Percentiles rank a stretch among this genome's conserved stretches.
phyloP scores from a whole-genome alignment of 2,113 vertebrate genomes.

The Aegotheles bennettii region DNA sequence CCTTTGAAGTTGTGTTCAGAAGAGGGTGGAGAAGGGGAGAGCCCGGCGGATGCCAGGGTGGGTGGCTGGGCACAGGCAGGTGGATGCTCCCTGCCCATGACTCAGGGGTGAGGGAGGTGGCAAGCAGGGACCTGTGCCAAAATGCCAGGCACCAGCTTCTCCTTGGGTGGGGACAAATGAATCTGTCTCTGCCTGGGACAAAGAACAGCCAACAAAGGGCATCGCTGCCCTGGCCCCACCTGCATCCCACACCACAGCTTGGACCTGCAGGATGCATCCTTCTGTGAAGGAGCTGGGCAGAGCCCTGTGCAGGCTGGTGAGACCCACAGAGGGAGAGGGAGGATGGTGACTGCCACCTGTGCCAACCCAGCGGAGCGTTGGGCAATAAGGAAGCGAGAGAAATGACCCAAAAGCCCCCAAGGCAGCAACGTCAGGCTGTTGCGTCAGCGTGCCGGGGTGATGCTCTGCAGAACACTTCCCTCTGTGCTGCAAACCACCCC shows the following conservation, averaged over 20 bases:
- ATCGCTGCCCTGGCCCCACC: rapidly evolving
- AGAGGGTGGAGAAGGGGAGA: not conserved
- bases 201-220: rapidly evolving
- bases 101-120: not conserved
- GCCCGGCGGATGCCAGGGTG: rapidly evolving
- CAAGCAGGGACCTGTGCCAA: not conserved
- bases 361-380: not conserved
- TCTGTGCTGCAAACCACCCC: not conserved
- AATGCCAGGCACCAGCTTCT: not conserved
- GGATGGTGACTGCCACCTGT: not conserved
- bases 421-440: not conserved
- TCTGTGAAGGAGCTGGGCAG: not conserved
- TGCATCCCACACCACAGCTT: not conserved
- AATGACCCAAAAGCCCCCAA: not conserved
- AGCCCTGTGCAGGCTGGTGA: rapidly evolving
- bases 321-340: not conserved
- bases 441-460: not conserved
- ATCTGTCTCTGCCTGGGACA: not conserved
- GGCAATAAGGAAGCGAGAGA: conserved; percentile 40
- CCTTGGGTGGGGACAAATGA: not conserved
- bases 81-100: not conserved
- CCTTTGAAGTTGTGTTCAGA: conserved; percentile 3
- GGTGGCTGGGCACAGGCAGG: not conserved
- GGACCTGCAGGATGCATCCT: no score
- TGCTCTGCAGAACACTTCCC: not conserved